Evolutionary conservation across 2,113 vertebrate genomes (phyloP).

Genomic region (Pseudopodoces humilis): DNA sequence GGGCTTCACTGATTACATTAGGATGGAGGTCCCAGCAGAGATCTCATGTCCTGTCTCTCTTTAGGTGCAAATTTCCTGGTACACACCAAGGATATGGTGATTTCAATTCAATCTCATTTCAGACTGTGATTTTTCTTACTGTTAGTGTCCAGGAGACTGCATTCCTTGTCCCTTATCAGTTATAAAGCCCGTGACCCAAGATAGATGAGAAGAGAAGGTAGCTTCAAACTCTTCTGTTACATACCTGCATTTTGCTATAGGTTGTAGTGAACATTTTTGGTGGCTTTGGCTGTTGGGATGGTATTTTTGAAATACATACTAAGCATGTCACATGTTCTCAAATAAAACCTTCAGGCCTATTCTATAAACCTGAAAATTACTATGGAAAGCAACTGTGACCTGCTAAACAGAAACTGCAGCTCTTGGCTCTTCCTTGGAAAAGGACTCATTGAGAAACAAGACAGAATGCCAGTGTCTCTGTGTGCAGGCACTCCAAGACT

Average conservation of each 20-base stretch:
- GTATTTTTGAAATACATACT: neutral
- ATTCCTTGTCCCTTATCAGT: neutral
- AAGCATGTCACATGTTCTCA: neutral
- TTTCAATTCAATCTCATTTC: neutral
- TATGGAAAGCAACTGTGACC: neutral
- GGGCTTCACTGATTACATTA: neutral
- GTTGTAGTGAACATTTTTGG: neutral
- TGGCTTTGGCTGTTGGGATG: neutral
- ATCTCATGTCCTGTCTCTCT: neutral
- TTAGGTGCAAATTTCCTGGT: neutral
- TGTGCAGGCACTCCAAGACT: neutral
- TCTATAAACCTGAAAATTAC: neutral
- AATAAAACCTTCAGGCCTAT: neutral
- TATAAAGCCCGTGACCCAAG: neutral
- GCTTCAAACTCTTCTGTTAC: neutral
- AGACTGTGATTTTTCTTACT: neutral
- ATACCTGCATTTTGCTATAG: neutral
- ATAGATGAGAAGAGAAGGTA: neutral
- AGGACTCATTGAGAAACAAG: neutral
- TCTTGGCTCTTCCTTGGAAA: neutral
- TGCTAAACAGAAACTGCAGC: conserved; percentile 8
- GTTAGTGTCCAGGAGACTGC: neutral
- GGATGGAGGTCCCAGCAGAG: accelerated
- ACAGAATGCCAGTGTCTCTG: neutral
- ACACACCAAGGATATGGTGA: neutral